Evolutionary conservation across 1,140 invertebrate genomes (phyloP), one percentile per base, ranked within the genome.

Genomic region (Lasioglossum albipes): DNA sequence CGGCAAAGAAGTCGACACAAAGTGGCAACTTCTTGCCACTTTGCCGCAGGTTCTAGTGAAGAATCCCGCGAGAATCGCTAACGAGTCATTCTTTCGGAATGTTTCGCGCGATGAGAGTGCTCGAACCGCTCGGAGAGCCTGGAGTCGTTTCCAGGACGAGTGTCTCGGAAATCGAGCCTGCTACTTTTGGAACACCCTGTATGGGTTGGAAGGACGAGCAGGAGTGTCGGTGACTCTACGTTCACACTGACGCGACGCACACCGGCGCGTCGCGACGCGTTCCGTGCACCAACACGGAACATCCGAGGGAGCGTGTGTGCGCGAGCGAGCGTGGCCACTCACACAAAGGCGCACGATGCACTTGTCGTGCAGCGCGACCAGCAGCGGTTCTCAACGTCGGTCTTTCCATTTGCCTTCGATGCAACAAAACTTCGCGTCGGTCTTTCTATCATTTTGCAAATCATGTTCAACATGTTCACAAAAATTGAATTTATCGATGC

Each of bases 221-320:
- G 69, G 82, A 81, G 86, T 77, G 87, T 85, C 87, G 87, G 84
- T 84, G 87, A 80, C 81, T 88, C 71, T 79, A 88, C 87, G 79
- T 81, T 84, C 87, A 82, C 87, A 88, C 75, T 76, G 73, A 41
- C 80, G 31, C 64, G 27, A 18, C 49, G 54, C 70, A 52, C 65
- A n/a, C 54, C 49, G 68, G 75, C 61, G 31, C 52, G 65, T 49
- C 31, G 22, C 16, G 7, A 20, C n/a, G 42, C 49, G 80, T 84
- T 77, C 64, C 54, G 31, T 76, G 69, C 82, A 73, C 82, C 65
- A 75, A 71, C 77, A 75, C 69, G 76, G 66, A 79, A 85, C 80
- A 78, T 74, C 75, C 67, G 22, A 70, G 59, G 49, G 75, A 52
- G 71, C 61, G 36, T 52, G 67, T 13, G 66, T 16, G 57, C 27